A percentile compares a stretch with the other conserved stretches of the same genome.
Evolutionary conservation across 2,113 vertebrate species (phyloP).

Genomic region (Casuarius casuarius): DNA sequence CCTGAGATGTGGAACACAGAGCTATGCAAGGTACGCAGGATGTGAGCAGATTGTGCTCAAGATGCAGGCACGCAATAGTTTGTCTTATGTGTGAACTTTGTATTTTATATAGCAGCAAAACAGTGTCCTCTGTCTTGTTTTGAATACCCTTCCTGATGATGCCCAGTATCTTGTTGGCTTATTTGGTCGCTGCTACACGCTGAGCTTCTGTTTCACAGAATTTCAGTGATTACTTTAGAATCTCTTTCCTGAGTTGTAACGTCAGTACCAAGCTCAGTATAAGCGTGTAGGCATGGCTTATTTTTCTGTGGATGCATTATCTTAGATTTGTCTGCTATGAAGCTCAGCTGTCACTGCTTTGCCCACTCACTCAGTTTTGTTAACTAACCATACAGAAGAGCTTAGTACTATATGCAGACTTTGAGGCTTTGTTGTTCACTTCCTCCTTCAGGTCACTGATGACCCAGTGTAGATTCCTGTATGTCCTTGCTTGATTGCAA

Average conservation of each 20-base stretch:
- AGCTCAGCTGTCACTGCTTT: background rate
- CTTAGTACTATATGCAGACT: background rate
- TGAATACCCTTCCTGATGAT: background rate
- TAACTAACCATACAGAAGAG: background rate
- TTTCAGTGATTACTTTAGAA: background rate
- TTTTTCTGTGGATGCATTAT: background rate
- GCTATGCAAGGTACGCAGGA: background rate
- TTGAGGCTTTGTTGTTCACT: background rate
- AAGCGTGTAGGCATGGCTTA: background rate
- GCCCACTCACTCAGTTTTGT: background rate
- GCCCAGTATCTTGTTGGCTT: background rate
- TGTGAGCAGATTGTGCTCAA: background rate
- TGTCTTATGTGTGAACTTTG: background rate
- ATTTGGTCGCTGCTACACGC: background rate
- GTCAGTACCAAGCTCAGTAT: background rate
- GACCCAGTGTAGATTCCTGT: background rate
- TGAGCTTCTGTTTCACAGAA: background rate
- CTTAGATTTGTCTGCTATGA: background rate
- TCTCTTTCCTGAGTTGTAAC: background rate
- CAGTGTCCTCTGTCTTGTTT: background rate
- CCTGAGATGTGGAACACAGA: background rate
- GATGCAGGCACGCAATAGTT: background rate
- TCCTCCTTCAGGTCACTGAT: background rate
- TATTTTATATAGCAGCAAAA: background rate
- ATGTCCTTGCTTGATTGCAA: background rate